A percentile compares a stretch with the other conserved stretches of the same genome.
Evolutionary conservation across 2,888 invertebrate genomes (phyloP).

Genomic region (Pseudolycoriella hygida): DNA sequence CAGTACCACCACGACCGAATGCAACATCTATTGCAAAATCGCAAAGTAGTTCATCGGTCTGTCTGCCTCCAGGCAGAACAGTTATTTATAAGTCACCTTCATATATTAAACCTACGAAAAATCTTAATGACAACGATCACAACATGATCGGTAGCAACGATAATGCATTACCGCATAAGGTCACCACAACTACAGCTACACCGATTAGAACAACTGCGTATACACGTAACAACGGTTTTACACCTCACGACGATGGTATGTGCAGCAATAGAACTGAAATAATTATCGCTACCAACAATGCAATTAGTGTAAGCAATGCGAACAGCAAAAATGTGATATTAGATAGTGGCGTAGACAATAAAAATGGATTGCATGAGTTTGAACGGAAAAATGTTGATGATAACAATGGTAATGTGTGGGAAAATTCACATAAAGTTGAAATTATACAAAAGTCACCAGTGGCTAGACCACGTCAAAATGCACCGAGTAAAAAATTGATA

Average conservation of each 20-base stretch:
- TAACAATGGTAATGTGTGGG: background rate
- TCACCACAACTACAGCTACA: conserved; percentile 9
- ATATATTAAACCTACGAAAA: conserved; percentile 18
- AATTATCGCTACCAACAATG: background rate
- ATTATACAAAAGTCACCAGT: background rate
- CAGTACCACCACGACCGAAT: conserved; percentile 59
- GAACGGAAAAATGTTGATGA: background rate
- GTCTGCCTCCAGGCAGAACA: conserved; percentile 20
- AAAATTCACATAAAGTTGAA: background rate
- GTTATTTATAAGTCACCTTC: conserved; percentile 28
- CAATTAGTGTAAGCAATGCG: background rate
- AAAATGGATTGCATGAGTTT: background rate
- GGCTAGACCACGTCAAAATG: background rate
- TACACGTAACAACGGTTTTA: conserved; percentile 15
- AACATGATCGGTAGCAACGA: conserved; percentile 12
- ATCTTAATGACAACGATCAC: conserved; percentile 8
- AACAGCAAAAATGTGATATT: conserved; percentile 10
- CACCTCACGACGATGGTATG: background rate
- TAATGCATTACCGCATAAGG: background rate
- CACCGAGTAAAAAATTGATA: background rate
- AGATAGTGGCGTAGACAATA: background rate
- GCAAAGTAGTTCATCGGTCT: conserved; percentile 5
- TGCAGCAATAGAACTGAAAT: conserved; percentile 3
- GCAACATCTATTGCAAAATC: conserved; percentile 8
- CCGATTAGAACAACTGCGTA: conserved; percentile 5